phyloP scores from a whole-genome alignment of 2,888 invertebrate species.

The Diplazon laetatorius region DNA sequence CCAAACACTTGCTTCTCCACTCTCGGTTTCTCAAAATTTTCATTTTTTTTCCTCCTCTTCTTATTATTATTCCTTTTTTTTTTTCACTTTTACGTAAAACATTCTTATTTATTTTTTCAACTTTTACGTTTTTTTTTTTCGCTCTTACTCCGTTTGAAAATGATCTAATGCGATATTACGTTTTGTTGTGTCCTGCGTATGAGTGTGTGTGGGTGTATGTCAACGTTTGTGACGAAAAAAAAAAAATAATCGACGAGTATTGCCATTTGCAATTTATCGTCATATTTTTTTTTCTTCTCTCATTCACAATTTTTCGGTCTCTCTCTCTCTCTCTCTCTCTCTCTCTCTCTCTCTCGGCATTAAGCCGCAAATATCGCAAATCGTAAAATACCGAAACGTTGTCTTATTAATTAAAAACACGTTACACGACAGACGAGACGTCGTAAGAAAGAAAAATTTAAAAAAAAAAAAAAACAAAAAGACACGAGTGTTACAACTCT shows the following conservation, averaged over 20 bases:
- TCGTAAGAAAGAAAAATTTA: constrained; percentile 21
- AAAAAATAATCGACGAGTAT: constrained; percentile 44
- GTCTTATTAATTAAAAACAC: constrained; percentile 44
- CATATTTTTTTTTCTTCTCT: constrained; percentile 20
- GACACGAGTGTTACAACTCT: no score
- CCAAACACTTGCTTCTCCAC: constrained; percentile 81
- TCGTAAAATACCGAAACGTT: constrained; percentile 54
- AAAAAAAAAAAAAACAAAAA: no score
- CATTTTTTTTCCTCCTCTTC: no score
- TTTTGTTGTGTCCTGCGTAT: constrained; percentile 9
- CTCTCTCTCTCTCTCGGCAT: constrained; percentile 4
- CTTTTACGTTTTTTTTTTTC: constrained; percentile 61
- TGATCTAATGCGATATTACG: constrained; percentile 48
- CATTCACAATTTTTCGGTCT: background rate
- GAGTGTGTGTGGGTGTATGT: constrained; percentile 22
- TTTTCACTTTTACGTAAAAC: no score
- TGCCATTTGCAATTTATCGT: constrained; percentile 41
- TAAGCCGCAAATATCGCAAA: constrained; percentile 50
- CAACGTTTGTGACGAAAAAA: constrained; percentile 28
- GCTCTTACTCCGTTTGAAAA: constrained; percentile 39
- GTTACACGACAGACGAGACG: constrained; percentile 47
- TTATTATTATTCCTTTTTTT: no score
- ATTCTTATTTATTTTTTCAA: no score
- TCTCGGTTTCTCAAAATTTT: constrained; percentile 69
- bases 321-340: background rate